Evolutionary conservation across 1,140 invertebrate genomes (phyloP).

Genomic region (Potamilus streckersoni): DNA sequence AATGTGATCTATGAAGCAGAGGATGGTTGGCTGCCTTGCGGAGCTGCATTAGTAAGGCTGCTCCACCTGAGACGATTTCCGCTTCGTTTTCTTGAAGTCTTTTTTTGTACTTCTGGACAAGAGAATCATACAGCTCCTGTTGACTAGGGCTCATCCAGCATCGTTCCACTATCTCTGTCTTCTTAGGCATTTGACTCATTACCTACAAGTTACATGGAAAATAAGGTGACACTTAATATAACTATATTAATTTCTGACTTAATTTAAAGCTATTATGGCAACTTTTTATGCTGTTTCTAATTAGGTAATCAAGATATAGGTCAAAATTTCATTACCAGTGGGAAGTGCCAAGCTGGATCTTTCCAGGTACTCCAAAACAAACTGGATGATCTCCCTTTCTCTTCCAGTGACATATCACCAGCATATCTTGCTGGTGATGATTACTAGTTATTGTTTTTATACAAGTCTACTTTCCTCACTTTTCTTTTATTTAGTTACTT

Average conservation of each 20-base stretch:
- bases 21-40: conserved; percentile 66
- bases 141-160: conserved; percentile 80
- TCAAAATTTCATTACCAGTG: no score
- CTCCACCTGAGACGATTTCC: conserved; percentile 34
- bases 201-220: conserved; percentile 70
- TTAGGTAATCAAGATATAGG: no score
- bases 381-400: no score
- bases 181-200: conserved; percentile 78
- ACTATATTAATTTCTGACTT: background rate
- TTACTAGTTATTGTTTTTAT: no score
- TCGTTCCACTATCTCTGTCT: conserved; percentile 77
- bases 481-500: no score
- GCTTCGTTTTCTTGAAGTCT: conserved; percentile 34
- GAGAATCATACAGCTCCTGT: conserved; percentile 78
- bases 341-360: no score
- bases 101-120: conserved; percentile 77
- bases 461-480: no score
- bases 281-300: no score
- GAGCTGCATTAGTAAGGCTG: conserved; percentile 66
- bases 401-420: no score
- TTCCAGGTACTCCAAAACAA: no score
- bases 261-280: no score
- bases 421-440: no score
- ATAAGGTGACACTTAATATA: conserved; percentile 9
- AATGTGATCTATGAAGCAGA: conserved; percentile 82